phyloP scores from a whole-genome alignment of 2,888 invertebrate genomes.

The Xestoiulus laeticollis region DNA sequence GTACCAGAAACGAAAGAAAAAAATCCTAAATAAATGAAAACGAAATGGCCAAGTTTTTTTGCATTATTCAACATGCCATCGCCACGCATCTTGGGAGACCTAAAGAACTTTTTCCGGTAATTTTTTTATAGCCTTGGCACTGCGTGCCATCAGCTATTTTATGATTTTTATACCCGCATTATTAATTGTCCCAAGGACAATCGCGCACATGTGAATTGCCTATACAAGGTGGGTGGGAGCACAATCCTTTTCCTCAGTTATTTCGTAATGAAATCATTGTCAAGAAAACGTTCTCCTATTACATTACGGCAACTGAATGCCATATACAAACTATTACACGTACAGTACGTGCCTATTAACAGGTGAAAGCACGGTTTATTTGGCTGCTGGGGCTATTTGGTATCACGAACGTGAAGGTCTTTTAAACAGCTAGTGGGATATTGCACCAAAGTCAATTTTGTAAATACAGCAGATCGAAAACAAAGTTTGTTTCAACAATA shows the following conservation, averaged over 20 bases:
- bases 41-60: background rate
- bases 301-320: background rate
- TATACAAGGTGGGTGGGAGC: background rate
- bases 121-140: background rate
- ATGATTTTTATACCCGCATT: background rate
- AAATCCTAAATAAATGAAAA: background rate
- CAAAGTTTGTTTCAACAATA: too few species aligned
- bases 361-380: background rate
- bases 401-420: background rate
- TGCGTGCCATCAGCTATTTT: background rate
- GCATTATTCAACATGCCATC: constrained; percentile 15
- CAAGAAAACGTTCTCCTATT: background rate
- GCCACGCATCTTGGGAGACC: background rate
- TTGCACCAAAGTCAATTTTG: too few species aligned
- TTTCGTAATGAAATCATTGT: background rate
- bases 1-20: background rate
- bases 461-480: too few species aligned
- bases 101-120: background rate
- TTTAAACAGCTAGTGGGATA: background rate
- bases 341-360: constrained; percentile 7
- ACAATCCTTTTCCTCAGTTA: background rate
- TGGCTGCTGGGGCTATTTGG: too few species aligned
- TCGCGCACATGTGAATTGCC: background rate
- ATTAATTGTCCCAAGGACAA: constrained; percentile 8
- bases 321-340: background rate